These are phyloP conservation scores for Carduelis carduelis DNA, from an alignment of 2,797 vertebrate species.

Conservation along the genomic window DNA sequence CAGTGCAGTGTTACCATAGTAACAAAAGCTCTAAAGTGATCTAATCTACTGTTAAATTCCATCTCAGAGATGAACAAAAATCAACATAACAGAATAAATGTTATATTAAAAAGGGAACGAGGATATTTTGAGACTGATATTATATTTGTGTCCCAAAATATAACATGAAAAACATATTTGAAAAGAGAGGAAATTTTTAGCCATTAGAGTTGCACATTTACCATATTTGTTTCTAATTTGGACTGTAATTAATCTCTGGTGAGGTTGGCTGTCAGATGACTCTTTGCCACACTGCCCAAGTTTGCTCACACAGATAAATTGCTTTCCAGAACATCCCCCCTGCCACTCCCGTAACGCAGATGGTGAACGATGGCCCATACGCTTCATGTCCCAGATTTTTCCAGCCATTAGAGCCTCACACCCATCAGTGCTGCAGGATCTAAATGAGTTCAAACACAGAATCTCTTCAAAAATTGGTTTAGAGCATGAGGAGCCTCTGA, in stretches of 20 bases:
- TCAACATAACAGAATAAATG: slow-evolving; percentile 65
- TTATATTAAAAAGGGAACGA: slow-evolving; percentile 8
- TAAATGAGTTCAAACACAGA: background rate
- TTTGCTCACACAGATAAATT: background rate
- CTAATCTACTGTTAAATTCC: slow-evolving; percentile 73
- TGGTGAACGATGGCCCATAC: background rate
- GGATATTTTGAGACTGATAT: slow-evolving; percentile 40
- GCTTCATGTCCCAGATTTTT: background rate
- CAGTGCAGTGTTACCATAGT: slow-evolving; percentile 68
- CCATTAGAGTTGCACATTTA: background rate
- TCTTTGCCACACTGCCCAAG: background rate
- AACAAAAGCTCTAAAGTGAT: slow-evolving; percentile 73
- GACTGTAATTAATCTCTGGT: slow-evolving; percentile 3
- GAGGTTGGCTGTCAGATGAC: background rate
- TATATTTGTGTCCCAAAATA: slow-evolving; percentile 21
- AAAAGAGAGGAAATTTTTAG: background rate
- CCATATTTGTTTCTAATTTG: background rate
- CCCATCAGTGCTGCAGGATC: background rate
- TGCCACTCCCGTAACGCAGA: background rate
- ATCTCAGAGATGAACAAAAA: slow-evolving; percentile 67
- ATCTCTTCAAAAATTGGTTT: background rate
- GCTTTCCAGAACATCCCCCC: background rate
- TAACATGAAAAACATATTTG: background rate
- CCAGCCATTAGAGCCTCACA: background rate
- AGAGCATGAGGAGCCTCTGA: background rate